Base-by-base conservation (phyloP, 2,797 vertebrate species). In the Anguilla megastoma region DNA sequence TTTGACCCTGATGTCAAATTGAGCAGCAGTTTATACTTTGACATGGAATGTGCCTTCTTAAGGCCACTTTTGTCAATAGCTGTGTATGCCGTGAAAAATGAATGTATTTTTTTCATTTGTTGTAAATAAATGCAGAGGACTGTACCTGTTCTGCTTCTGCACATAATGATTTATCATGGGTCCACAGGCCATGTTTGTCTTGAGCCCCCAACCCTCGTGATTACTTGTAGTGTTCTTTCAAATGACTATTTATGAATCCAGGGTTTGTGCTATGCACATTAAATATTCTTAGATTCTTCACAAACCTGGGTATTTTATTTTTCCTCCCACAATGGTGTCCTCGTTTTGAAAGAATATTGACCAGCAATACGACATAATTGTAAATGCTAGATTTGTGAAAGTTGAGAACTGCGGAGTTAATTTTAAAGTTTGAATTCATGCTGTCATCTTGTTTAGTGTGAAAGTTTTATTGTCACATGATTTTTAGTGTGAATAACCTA, bases 261-360 rank as follows among this genome's bases (percentile, higher is more conserved):
- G 27, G 30, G 12, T 12, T 33, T 74, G 71, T 74, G 71, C 4
- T 74, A 2, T 74, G 74, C 14, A 41, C 33, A 79, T 21, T 45
- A 16, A 79, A 41, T 36, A 33, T 79, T 18, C 8, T 10, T 10
- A 74, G 27, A 33, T 74, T 71, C 3, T 71, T 74, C 69, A 30
- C 69, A 74, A 33, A 30, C 30, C 33, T 30, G 69, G 27, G 27
- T 74, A 33, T 74, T 69, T 7, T 66, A 66, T n/a, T n/a, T 74
- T 33, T 33, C 66, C 66, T 27, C 27, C 1, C 66, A 71, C 66
- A 74, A 33, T 33, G 27, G 69, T 2, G 30, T 45, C 30, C 30
- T 33, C 12, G 30, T 83, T 48, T 84, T 52, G 80, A 66, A 48
- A 45, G 82, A 48, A 84, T 66, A 69, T 48, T 69, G 87, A 45